Evolutionary conservation across 2,113 vertebrate genomes (phyloP).

Genomic region (Mirza zaza): DNA sequence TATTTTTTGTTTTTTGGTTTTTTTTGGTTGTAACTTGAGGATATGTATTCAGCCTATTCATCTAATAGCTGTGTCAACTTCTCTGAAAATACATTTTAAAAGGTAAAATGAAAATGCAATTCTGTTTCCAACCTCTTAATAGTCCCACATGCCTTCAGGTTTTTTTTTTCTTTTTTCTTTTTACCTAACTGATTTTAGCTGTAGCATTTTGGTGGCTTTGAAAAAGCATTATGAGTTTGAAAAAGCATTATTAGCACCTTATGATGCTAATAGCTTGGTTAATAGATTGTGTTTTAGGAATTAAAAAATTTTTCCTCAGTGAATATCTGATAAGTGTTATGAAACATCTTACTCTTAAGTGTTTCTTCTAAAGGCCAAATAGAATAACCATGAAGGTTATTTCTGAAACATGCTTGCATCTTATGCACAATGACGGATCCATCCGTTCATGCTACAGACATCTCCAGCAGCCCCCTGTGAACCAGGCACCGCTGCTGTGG

Average conservation of each 20-base stretch:
- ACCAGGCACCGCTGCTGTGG: background rate
- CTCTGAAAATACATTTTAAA: constrained; percentile 35
- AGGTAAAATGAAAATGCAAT: background rate
- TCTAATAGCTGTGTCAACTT: background rate
- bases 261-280: background rate
- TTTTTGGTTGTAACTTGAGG: background rate
- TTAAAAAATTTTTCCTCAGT: background rate
- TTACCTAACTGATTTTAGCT: background rate
- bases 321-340: background rate
- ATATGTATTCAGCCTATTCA: background rate
- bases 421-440: background rate
- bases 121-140: background rate
- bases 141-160: background rate
- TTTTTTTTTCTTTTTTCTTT: background rate
- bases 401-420: background rate
- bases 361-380: background rate
- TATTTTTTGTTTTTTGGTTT: no score
- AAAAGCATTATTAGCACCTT: background rate
- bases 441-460: background rate
- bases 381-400: background rate
- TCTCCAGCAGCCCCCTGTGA: background rate
- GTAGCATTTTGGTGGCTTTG: background rate
- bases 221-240: background rate
- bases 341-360: background rate
- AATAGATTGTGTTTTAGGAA: background rate